phyloP scores from a whole-genome alignment of 2,888 invertebrate species.

The Celastrina argiolus region DNA sequence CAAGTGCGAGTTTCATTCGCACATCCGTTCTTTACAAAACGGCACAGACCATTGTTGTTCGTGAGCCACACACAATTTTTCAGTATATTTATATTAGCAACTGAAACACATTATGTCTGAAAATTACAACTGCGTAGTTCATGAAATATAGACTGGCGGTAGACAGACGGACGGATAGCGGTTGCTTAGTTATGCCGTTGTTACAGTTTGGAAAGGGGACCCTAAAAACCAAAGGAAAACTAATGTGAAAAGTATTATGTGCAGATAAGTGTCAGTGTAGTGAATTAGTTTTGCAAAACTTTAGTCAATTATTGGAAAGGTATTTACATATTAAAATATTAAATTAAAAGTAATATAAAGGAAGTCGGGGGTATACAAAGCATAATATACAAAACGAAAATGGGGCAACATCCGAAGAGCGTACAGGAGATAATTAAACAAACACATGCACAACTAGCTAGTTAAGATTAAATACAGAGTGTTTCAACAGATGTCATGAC shows the following conservation, averaged over 20 bases:
- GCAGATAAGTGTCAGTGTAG: background rate
- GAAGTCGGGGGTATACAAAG: background rate
- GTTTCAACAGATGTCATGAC: background rate
- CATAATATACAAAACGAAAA: constrained; percentile 16
- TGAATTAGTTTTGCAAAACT: background rate
- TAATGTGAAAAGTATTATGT: background rate
- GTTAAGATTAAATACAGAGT: background rate
- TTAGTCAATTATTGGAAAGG: constrained; percentile 8
- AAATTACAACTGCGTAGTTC: no score
- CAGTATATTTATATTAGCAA: no score
- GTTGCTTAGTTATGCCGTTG: no score
- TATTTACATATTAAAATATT: background rate
- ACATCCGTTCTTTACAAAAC: no score
- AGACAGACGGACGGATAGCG: no score
- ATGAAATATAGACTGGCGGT: no score
- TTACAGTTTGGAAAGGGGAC: no score
- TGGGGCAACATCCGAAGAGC: constrained; percentile 15
- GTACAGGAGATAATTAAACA: constrained; percentile 6
- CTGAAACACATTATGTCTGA: no score
- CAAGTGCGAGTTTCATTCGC: no score
- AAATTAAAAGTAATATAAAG: no score
- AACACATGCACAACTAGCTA: background rate
- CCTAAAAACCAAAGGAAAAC: background rate
- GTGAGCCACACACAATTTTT: no score
- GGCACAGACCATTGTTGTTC: no score